Base-by-base conservation (phyloP, 2,888 invertebrate species). In the Dermolepida albohirtum region DNA sequence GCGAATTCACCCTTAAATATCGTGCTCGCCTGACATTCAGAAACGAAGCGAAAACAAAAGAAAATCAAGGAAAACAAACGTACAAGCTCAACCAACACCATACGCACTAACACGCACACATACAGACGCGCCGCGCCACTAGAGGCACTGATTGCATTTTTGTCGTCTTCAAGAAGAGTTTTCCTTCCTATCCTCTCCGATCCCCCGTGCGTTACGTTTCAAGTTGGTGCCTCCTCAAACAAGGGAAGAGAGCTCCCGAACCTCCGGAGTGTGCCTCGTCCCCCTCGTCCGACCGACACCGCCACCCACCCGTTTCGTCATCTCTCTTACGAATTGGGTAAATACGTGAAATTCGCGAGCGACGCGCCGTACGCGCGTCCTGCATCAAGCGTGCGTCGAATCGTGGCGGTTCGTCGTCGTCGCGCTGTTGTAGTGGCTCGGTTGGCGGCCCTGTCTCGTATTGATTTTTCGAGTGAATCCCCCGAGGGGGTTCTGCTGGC, bases 1-100 rank as follows among this genome's bases (percentile, higher is more conserved):
- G 34, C 2, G 34, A 7, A 34, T 34, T 34, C 34, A 34, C 34
- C 34, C 34, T 34, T 34, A 34, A 34, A 34, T 34, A 34, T 34
- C 34, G 34, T 6, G 6, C 6, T 5, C 34, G 34, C 10, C 6
- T 34, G 34, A 34, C 34, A 34, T 34, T 34, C 34, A 10, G 34
- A 54, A 54, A 14, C 34, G 34, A 12, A 16, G 39, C 7, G 11
- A 39, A 39, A 54, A 54, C 52, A 54, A 34, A 54, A 34, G 52
- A 39, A 54, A 54, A 54, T 54, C 39, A 34, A 34, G 52, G 16
- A 54, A 54, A 54, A 54, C 39, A 54, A 54, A 54, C 52, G 39
- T 34, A 34, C 34, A 34, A 34, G 34, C 10, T 10, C 34, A 10
- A 34, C 34, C 34, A 34, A 34, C 10, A 34, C 34, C 10, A 34